Base-by-base conservation (phyloP, 1,140 invertebrate genomes). In the Anagrus nilaparvatae region DNA sequence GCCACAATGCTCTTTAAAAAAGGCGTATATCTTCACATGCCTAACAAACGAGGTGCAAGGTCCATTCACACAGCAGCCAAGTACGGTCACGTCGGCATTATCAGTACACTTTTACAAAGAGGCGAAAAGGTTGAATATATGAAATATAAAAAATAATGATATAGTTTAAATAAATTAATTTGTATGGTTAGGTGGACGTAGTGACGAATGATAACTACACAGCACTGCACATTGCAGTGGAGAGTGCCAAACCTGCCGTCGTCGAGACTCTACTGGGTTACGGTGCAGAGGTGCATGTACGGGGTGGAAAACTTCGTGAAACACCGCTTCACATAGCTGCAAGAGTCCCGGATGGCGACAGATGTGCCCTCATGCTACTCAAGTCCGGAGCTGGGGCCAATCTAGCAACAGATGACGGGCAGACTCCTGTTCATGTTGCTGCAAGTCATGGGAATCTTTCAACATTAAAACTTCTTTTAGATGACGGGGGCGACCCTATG, bases 11-110 rank as follows among this genome's bases (percentile, higher is more conserved):
- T 99, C 17, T 89, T 99, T 59, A 97, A 94, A 61, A 96, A 96
- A 65, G 96, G 96, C 4, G 95, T 99, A n/a, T 97, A 97, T 46
- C 73, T 99, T 1, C 91, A 97, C 58, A 99, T 99, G 94, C 95
- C 96, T 46, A 99, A 99, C 68, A 99, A 98, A 72, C 79, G 84
- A 51, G 90, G 90, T 27, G 89, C 88, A 0, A 72, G 89, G 31
- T 90, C 87, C 58, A 90, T 95, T 47, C 91, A 95, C 62, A 93
- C 89, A 0, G 91, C 91, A 2, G 89, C 90, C 1, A 74, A 79
- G 50, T 87, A 88, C 50, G 96, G 96, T 0, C 95, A 98, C 56
- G 91, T 94, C 3, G 88, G 92, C 6, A 97, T 99, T 48, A 97
- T 99, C 47, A 95, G 93, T 60, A 92, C 93, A 1, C 69, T 99